These are phyloP conservation scores for Scrobipalpa atriplicella DNA, from an alignment of 2,888 invertebrate genomes.

Conservation along the genomic window DNA sequence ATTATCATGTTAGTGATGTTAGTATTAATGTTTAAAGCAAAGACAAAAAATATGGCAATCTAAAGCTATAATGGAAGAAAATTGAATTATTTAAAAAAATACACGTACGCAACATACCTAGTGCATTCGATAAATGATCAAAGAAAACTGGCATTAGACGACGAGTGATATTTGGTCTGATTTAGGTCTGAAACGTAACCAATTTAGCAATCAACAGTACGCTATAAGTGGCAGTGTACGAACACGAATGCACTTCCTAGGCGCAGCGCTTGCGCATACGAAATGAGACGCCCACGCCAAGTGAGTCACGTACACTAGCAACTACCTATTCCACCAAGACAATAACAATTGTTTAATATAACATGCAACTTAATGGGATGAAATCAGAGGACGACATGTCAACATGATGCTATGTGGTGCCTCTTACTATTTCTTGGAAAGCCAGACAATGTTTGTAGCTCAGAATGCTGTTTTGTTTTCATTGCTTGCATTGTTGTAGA, in stretches of 20 bases:
- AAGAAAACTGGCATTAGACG: no score
- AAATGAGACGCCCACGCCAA: constrained; percentile 65
- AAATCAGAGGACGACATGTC: constrained; percentile 49
- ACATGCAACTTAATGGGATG: constrained; percentile 24
- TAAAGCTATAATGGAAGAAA: no score
- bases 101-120: neutral
- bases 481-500: neutral
- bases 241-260: constrained; percentile 71
- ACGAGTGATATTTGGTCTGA: neutral
- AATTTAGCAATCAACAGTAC: constrained; percentile 50
- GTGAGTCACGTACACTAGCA: constrained; percentile 58
- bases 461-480: constrained; percentile 32
- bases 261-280: constrained; percentile 64
- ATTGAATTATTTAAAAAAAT: neutral
- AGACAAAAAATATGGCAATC: no score
- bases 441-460: constrained; percentile 38
- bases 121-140: no score
- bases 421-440: constrained; percentile 45
- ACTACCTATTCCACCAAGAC: constrained; percentile 38
- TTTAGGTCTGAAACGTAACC: neutral
- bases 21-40: no score
- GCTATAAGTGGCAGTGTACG: constrained; percentile 37
- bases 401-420: constrained; percentile 46
- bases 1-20: no score
- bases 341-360: constrained; percentile 43